These are phyloP conservation scores for Mormyrus lacerda DNA, from an alignment of 2,113 vertebrate genomes.

Conservation along the genomic window DNA sequence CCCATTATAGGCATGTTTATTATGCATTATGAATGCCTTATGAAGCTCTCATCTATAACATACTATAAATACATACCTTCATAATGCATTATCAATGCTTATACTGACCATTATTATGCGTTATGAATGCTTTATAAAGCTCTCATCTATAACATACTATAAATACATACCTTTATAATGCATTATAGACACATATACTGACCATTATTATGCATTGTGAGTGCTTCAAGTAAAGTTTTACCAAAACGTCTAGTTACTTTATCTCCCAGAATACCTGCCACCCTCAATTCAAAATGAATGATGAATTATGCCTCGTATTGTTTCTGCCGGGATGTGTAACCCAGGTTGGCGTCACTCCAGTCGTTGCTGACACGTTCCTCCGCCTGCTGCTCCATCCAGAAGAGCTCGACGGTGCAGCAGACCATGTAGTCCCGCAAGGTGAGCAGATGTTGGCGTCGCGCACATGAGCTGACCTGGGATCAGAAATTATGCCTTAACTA, in stretches of 20 bases:
- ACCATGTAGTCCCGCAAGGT: slow-evolving; percentile 93
- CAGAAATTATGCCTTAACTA: neutral
- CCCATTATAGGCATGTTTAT: neutral
- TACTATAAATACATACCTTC: too few species aligned
- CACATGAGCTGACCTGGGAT: slow-evolving; percentile 54
- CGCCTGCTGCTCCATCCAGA: slow-evolving; percentile 97
- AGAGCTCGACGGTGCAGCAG: slow-evolving; percentile 93
- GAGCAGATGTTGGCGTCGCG: slow-evolving; percentile 78
- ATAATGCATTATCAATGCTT: too few species aligned
- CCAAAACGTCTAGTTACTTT: neutral
- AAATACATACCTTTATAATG: neutral
- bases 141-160: neutral
- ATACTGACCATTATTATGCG: too few species aligned
- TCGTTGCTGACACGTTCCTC: slow-evolving; percentile 80
- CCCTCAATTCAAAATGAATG: neutral
- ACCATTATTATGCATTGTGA: neutral
- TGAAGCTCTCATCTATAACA: too few species aligned
- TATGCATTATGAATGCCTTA: neutral
- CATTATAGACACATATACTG: neutral
- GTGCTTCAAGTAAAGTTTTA: neutral
- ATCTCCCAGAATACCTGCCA: neutral
- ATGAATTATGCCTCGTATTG: slow-evolving; percentile 76
- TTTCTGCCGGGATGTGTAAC: slow-evolving; percentile 81
- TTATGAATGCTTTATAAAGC: neutral
- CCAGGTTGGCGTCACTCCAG: slow-evolving; percentile 89